Percentiles rank a stretch among this genome's conserved stretches.
Evolutionary conservation across 2,888 invertebrate species (phyloP).

Genomic region (Elegia similella): DNA sequence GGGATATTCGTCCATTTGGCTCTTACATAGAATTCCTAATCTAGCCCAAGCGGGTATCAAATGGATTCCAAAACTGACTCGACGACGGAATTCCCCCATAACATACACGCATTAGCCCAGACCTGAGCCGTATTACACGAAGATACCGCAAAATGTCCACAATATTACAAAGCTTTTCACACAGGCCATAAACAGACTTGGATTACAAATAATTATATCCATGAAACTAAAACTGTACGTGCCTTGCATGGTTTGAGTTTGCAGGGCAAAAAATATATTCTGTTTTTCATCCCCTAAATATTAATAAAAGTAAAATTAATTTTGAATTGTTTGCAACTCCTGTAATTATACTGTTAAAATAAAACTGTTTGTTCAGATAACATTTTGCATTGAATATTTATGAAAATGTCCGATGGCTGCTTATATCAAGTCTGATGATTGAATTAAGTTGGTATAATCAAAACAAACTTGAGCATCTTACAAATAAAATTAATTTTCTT

Average conservation of each 20-base stretch:
- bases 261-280: neutral
- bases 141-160: neutral
- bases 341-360: conserved; percentile 6
- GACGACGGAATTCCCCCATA: neutral
- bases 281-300: neutral
- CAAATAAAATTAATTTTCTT: too few species aligned
- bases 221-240: neutral
- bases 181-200: neutral
- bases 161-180: neutral
- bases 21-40: neutral
- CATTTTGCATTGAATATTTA: neutral
- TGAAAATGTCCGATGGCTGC: neutral
- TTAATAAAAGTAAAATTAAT: neutral
- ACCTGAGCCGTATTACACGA: neutral
- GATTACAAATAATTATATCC: neutral
- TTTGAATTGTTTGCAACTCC: neutral
- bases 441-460: neutral
- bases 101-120: neutral
- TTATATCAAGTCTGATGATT: neutral
- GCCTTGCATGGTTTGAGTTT: neutral
- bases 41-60: neutral
- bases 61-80: neutral
- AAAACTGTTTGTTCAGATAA: neutral
- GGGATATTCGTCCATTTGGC: neutral
- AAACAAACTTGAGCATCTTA: neutral